Conservation (phyloP, 2,888 invertebrate species). For the Conistra vaccinii region DNA sequence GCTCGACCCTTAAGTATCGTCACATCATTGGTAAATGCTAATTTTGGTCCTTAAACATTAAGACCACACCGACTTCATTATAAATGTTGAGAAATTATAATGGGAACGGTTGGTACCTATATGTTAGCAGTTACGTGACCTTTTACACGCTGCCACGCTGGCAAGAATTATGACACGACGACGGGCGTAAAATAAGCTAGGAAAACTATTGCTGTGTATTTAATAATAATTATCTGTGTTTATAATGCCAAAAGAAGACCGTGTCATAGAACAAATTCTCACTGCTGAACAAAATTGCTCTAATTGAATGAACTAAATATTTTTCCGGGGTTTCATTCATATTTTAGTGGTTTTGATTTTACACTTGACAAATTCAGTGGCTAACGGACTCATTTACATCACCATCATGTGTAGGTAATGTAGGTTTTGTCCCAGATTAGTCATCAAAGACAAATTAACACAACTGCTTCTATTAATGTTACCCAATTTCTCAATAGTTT, state of each 20-base stretch:
- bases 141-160: constrained; percentile 17
- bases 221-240: no score
- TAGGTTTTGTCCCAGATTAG: neutral
- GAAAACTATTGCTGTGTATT: constrained; percentile 11
- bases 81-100: no score
- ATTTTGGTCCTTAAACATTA: no score
- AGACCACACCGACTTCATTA: no score
- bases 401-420: neutral
- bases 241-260: neutral
- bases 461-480: neutral
- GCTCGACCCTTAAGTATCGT: no score
- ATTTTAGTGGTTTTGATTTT: neutral
- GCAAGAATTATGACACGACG: constrained; percentile 20
- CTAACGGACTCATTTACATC: neutral
- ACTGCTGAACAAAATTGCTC: neutral
- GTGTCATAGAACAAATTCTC: neutral
- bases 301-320: neutral
- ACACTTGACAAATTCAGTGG: neutral
- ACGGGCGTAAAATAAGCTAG: constrained; percentile 5
- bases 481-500: constrained; percentile 34
- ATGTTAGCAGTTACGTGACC: constrained; percentile 21
- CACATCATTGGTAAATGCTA: no score
- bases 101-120: neutral
- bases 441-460: constrained; percentile 12
- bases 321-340: neutral